Conservation (phyloP, 1,140 invertebrate genomes). For the Trichomalopsis sarcophagae region DNA sequence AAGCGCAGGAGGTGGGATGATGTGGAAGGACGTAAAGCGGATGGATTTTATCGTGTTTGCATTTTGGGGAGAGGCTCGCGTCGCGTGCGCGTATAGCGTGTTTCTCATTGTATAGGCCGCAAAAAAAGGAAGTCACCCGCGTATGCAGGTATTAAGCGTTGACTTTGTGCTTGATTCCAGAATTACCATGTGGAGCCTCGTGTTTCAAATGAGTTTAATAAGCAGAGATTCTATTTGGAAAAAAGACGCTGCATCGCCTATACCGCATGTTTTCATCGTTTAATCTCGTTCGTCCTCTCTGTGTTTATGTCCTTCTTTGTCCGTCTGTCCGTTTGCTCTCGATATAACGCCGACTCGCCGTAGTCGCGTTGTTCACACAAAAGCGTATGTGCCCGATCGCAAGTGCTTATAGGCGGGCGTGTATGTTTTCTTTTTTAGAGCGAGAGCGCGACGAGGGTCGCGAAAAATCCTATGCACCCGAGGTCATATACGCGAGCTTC, state of each 20-base stretch:
- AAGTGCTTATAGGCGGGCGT: not conserved
- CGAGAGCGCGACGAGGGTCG: not conserved
- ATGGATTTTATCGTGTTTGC: conserved; percentile 46
- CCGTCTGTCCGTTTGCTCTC: too few relatives aligned
- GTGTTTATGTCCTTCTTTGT: not conserved
- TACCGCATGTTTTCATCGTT: too few relatives aligned
- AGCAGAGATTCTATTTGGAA: too few relatives aligned
- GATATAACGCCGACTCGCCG: too few relatives aligned
- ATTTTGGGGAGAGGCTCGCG: not conserved
- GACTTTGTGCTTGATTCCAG: too few relatives aligned
- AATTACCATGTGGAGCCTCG: too few relatives aligned
- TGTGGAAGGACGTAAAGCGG: not conserved
- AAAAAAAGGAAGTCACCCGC: not conserved
- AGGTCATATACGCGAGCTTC: not conserved
- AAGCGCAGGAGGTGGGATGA: conserved; percentile 37
- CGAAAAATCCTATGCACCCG: not conserved
- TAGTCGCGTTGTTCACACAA: too few relatives aligned
- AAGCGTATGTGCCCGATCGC: too few relatives aligned
- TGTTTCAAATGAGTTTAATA: too few relatives aligned
- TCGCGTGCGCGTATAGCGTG: not conserved
- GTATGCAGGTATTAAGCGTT: too few relatives aligned
- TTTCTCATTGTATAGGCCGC: not conserved
- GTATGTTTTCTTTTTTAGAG: not conserved
- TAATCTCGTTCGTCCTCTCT: not conserved
- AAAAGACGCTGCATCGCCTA: too few relatives aligned